These are phyloP conservation scores for Petrosia ficiformis DNA, from an alignment of 37 sponge, comb jelly and placozoan genomes.

Conservation along the genomic window DNA sequence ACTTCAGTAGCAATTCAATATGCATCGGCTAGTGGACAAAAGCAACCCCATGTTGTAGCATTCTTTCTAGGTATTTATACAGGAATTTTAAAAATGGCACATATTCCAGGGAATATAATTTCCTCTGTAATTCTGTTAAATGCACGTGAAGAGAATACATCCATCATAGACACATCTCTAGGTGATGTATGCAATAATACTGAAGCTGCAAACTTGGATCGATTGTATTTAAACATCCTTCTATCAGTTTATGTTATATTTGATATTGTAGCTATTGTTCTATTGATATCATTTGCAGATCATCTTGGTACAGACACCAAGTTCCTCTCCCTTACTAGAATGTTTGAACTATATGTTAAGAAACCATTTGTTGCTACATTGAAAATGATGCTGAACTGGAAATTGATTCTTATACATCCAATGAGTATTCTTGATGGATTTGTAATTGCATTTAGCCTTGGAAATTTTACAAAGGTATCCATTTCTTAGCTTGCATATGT, in stretches of 20 bases:
- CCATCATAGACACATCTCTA: background rate
- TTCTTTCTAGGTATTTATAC: too few relatives aligned
- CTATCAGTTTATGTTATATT: conserved; percentile 3
- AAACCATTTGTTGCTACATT: background rate
- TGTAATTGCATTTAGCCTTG: background rate
- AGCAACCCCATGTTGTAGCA: background rate
- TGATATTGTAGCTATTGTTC: background rate
- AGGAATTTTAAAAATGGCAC: background rate
- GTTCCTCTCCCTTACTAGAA: too few relatives aligned
- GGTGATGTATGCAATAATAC: background rate
- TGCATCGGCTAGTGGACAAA: background rate
- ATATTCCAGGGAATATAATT: background rate
- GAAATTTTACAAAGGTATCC: conserved; percentile 10
- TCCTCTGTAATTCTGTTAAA: too few relatives aligned
- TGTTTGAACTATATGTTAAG: background rate
- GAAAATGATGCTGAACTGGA: conserved; percentile 7
- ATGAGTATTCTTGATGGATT: background rate
- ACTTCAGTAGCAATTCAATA: conserved; percentile 2
- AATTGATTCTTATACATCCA: background rate
- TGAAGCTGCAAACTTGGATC: background rate
- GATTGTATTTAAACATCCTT: conserved; percentile 1
- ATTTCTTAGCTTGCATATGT: conserved; percentile 1
- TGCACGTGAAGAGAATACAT: background rate
- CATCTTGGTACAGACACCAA: too few relatives aligned
- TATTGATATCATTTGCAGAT: too few relatives aligned